Percentiles rank a stretch among this genome's conserved stretches.
These are phyloP conservation scores for Ips nitidus DNA, from an alignment of 1,140 invertebrate species.

Conservation along the genomic window DNA sequence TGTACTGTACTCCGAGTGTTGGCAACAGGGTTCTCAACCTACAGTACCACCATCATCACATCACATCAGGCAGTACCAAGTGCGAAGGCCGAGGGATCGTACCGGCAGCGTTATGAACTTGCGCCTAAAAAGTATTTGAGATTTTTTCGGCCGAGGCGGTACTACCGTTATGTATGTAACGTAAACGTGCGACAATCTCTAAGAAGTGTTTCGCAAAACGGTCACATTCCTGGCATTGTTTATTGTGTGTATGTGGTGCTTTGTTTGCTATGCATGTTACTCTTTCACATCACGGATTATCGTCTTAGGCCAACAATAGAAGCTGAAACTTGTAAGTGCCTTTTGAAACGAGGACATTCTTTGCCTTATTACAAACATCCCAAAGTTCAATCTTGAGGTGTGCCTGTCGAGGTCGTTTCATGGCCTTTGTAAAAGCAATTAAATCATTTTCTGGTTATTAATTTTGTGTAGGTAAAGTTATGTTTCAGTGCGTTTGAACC, in stretches of 20 bases:
- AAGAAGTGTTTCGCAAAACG: slow-evolving; percentile 10
- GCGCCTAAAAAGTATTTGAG: slow-evolving; percentile 2
- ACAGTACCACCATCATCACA: background rate
- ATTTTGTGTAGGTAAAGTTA: too few relatives aligned
- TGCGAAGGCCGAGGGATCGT: slow-evolving; percentile 11
- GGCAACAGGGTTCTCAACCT: too few relatives aligned
- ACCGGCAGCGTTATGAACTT: background rate
- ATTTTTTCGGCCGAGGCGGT: slow-evolving; percentile 12
- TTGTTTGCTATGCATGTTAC: slow-evolving; percentile 9
- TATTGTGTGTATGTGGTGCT: slow-evolving; percentile 5
- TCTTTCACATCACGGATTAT: slow-evolving; percentile 7
- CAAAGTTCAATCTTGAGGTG: too few relatives aligned
- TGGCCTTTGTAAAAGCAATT: too few relatives aligned
- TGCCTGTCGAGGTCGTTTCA: too few relatives aligned
- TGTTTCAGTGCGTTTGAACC: too few relatives aligned
- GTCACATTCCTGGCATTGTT: slow-evolving; percentile 5
- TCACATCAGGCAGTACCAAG: background rate
- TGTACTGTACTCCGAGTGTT: too few relatives aligned
- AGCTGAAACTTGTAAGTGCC: too few relatives aligned
- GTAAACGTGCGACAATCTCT: slow-evolving; percentile 12
- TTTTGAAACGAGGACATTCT: too few relatives aligned
- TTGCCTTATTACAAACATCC: too few relatives aligned
- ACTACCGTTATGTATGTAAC: slow-evolving; percentile 14
- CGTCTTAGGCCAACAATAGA: background rate
- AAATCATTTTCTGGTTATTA: too few relatives aligned